Percentiles rank a stretch among this genome's conserved stretches.
phyloP scores from a whole-genome alignment of 2,113 vertebrate genomes.

The Columbina picui region DNA sequence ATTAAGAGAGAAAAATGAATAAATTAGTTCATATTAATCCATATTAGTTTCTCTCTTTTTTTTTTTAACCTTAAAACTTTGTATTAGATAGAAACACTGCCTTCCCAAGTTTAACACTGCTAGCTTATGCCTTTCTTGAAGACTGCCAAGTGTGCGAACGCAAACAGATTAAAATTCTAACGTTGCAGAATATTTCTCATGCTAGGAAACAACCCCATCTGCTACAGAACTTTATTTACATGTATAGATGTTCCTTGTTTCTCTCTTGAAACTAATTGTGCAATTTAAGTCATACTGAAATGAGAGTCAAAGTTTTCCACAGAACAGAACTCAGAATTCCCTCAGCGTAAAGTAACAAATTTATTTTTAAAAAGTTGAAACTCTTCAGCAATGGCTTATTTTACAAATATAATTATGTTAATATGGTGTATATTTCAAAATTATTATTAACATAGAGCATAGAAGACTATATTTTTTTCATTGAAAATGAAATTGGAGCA shows the following conservation, averaged over 20 bases:
- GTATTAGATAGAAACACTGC: neutral
- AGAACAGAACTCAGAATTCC: neutral
- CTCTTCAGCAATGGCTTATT: neutral
- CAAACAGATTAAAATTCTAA: neutral
- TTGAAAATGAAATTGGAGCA: fast-evolving
- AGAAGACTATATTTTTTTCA: neutral
- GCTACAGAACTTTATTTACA: neutral
- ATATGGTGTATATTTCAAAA: neutral
- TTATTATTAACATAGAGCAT: neutral
- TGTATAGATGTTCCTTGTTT: neutral
- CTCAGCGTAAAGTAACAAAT: neutral
- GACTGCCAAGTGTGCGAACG: neutral
- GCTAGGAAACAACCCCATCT: neutral
- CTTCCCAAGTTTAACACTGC: neutral
- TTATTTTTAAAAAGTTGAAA: neutral
- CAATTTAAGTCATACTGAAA: neutral
- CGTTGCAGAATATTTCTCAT: neutral
- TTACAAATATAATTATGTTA: neutral
- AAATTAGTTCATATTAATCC: neutral
- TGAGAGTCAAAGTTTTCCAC: neutral
- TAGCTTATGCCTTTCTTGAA: neutral
- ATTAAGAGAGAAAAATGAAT: neutral
- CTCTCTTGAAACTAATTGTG: neutral
- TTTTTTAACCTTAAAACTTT: neutral
- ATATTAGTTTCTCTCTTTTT: neutral